Evolutionary conservation across 64 coral and sea anemone species (phyloP), one percentile per base, ranked within the genome.

Genomic region (Montipora efflorescens): DNA sequence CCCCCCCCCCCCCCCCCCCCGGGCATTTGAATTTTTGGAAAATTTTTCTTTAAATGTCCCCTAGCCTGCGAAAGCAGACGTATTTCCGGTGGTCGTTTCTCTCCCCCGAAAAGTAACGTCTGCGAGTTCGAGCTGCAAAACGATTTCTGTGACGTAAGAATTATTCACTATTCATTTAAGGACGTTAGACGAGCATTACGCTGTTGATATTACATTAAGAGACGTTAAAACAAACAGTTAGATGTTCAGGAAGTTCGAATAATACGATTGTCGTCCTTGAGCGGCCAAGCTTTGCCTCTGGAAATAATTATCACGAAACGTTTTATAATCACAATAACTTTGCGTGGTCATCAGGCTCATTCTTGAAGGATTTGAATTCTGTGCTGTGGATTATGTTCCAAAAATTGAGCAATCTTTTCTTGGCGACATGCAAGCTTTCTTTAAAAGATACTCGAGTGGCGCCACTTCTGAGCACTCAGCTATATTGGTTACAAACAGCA

Each of bases 401-500:
- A 50, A 86, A 86, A 86, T 49, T 18, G 82, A 71, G 36, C 82
- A 86, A 86, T 86, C 82, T 86, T 71, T 49, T 19, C 62, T n/a
- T n/a, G n/a, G n/a, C n/a, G n/a, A n/a, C n/a, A 72, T 13, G 7
- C 67, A 71, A 70, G 16, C 62, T 86, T 71, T 20, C 70, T 86
- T 86, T 51, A 50, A 48, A 67, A 46, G 44, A 86, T 86, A 86
- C 71, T 86, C 67, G 47, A n/a, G 66, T 45, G 82, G 82, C 82
- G 82, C 82, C 82, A 86, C 19, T 86, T 86, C 6, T 46, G 47
- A 46, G 68, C 45, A 86, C 64, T 86, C 82, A 86, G 51, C 82
- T 86, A 86, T 86, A 86, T 86, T 86, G 12, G 82, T 86, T 86
- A 86, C 82, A 86, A 86, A 86, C 45, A 86, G 66, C 64, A 71